Percentiles rank a stretch among this genome's conserved stretches.
Conservation (phyloP, 2,113 vertebrate genomes). For the Urocitellus parryii region DNA sequence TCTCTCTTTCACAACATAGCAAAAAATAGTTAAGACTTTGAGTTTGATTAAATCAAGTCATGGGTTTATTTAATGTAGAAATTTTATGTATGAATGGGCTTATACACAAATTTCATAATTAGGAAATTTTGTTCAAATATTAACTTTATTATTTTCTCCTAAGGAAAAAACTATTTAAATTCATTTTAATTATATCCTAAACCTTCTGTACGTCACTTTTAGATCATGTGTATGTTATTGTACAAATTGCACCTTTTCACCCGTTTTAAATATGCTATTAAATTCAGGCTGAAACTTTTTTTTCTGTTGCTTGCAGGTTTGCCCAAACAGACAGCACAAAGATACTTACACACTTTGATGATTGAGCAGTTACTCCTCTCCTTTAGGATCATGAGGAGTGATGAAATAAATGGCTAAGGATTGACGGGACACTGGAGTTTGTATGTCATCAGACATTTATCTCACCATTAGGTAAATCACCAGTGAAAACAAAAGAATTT, state of each 20-base stretch:
- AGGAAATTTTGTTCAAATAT: neutral
- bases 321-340: neutral
- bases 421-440: constrained; percentile 68
- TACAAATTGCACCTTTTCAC: neutral
- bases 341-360: neutral
- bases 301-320: neutral
- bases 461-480: constrained; percentile 82
- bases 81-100: neutral
- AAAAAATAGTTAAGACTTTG: neutral
- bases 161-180: neutral
- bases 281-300: neutral
- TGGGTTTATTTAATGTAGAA: neutral
- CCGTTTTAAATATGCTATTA: neutral
- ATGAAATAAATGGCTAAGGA: constrained; percentile 39
- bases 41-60: neutral
- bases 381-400: neutral
- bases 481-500: constrained; percentile 81
- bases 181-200: neutral
- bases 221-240: neutral
- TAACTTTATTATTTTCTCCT: neutral
- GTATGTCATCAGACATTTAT: constrained; percentile 75
- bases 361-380: neutral
- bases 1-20: neutral
- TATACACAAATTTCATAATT: neutral
- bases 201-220: neutral